Conservation (phyloP, 2,888 invertebrate genomes). For the Sympetrum striolatum region DNA sequence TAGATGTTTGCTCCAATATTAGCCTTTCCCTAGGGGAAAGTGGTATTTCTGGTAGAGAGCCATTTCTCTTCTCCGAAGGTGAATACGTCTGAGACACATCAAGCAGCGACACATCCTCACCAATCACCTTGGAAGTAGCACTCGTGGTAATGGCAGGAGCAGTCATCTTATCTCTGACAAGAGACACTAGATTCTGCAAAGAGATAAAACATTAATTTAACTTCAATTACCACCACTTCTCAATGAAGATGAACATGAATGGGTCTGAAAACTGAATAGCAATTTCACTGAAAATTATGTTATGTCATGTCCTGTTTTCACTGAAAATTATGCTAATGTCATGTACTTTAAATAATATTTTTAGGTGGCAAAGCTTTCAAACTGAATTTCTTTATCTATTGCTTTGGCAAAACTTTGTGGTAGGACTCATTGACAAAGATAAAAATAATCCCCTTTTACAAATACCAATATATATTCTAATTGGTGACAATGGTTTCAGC, state of each 20-base stretch:
- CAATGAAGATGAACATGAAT: neutral
- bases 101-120: neutral
- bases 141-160: neutral
- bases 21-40: constrained; percentile 80
- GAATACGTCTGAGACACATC: neutral
- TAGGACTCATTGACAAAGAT: too few relatives aligned
- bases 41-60: constrained; percentile 79
- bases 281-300: neutral
- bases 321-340: too few relatives aligned
- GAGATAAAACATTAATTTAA: constrained; percentile 39
- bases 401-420: too few relatives aligned
- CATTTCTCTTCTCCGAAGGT: constrained; percentile 2
- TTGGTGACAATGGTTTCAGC: too few relatives aligned
- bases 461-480: too few relatives aligned
- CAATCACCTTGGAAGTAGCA: neutral
- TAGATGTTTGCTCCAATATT: constrained; percentile 68
- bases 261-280: neutral
- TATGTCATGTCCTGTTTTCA: too few relatives aligned
- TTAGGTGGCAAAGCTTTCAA: too few relatives aligned
- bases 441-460: too few relatives aligned
- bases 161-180: constrained; percentile 82
- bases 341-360: too few relatives aligned
- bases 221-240: neutral
- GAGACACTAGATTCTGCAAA: constrained; percentile 72
- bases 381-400: too few relatives aligned